A percentile compares a stretch with the other conserved stretches of the same genome.
phyloP scores from a whole-genome alignment of 2,797 vertebrate genomes.

The Spea hammondii region DNA sequence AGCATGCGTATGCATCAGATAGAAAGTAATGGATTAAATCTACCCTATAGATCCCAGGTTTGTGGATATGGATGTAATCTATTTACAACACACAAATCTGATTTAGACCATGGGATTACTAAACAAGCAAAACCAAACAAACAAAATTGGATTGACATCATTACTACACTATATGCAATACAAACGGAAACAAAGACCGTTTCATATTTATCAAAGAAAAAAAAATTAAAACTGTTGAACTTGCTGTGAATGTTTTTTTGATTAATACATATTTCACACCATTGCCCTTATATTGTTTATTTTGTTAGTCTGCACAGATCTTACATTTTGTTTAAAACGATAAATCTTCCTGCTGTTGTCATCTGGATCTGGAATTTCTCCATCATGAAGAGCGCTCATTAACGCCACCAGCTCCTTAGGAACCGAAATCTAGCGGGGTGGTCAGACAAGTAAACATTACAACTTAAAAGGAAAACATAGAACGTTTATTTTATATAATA shows the following conservation, averaged over 20 bases:
- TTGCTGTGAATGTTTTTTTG: not conserved
- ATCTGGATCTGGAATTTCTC: slow-evolving; percentile 78
- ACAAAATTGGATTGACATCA: not conserved
- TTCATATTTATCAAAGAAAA: not conserved
- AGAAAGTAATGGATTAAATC: no score
- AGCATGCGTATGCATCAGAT: no score
- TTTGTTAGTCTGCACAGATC: slow-evolving; percentile 40
- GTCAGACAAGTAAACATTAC: not conserved
- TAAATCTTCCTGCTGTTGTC: slow-evolving; percentile 75
- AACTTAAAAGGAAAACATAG: no score
- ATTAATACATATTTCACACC: no score
- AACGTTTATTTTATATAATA: no score
- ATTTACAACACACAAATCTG: no score
- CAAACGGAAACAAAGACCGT: not conserved
- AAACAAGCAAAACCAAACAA: not conserved
- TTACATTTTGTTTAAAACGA: slow-evolving; percentile 84
- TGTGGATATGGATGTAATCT: no score
- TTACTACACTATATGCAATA: no score
- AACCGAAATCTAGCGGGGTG: slow-evolving; percentile 77
- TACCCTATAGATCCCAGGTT: no score
- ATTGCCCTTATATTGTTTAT: not conserved
- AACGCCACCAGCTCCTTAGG: slow-evolving; percentile 87
- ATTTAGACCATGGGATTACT: no score
- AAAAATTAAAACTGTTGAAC: not conserved
- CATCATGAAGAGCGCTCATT: slow-evolving; percentile 87